Percentiles rank a stretch among this genome's conserved stretches.
phyloP scores from a whole-genome alignment of 2,113 vertebrate species.

The Chloroceryle aenea region DNA sequence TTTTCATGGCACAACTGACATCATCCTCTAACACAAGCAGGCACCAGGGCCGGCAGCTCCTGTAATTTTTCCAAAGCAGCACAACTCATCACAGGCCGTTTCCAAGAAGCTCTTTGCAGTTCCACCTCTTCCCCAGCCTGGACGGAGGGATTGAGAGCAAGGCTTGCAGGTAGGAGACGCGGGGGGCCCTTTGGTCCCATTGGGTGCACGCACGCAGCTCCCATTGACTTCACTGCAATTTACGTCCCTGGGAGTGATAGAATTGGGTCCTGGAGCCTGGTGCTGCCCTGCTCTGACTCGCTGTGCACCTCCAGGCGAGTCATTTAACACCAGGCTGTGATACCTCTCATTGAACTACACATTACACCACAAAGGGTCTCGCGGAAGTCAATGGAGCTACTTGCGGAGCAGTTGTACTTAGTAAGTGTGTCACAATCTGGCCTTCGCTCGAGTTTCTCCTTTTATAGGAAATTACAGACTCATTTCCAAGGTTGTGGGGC shows the following conservation, averaged over 20 bases:
- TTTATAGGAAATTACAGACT: constrained; percentile 63
- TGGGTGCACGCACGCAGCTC: accelerated
- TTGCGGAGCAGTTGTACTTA: constrained; percentile 54
- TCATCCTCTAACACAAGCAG: background rate
- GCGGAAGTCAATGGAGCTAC: constrained; percentile 59
- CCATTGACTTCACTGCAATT: background rate
- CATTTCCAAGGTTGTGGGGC: constrained; percentile 61
- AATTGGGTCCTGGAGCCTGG: constrained; percentile 30
- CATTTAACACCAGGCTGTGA: constrained; percentile 63
- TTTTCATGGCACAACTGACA: accelerated
- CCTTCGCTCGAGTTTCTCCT: constrained; percentile 37
- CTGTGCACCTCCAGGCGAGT: constrained; percentile 9
- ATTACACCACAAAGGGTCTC: constrained; percentile 49
- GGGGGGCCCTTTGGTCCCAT: background rate
- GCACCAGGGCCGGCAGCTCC: background rate
- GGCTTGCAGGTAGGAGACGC: background rate
- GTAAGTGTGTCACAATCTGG: constrained; percentile 72
- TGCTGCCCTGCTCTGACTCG: background rate
- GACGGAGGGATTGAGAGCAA: background rate
- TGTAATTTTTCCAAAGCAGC: background rate
- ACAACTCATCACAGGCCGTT: background rate
- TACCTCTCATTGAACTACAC: constrained; percentile 60
- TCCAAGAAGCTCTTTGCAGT: background rate
- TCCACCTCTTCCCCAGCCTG: background rate
- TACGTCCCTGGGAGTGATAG: constrained; percentile 15